Conservation (phyloP, 2,888 invertebrate species). For the Caenorhabditis angaria region DNA sequence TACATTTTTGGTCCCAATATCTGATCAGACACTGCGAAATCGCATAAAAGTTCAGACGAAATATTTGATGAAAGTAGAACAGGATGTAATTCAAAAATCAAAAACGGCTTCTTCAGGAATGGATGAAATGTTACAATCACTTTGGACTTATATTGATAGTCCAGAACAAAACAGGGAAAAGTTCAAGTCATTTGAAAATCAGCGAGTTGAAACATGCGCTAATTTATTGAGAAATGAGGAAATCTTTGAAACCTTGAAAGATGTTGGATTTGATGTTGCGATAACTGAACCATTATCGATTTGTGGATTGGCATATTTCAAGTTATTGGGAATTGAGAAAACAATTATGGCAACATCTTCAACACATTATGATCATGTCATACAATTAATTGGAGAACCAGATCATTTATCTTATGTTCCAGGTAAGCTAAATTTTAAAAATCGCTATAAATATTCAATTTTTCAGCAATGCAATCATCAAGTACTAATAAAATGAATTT, state of each 20-base stretch:
- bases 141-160: neutral
- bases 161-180: neutral
- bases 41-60: neutral
- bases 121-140: neutral
- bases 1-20: too few species aligned
- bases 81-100: neutral
- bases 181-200: neutral
- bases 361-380: neutral
- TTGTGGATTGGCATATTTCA: slow-evolving; percentile 12
- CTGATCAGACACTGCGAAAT: too few species aligned
- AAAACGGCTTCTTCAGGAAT: neutral
- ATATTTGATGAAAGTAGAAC: neutral
- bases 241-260: neutral
- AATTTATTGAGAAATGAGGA: neutral
- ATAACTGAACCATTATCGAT: slow-evolving; percentile 3
- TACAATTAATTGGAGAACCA: neutral
- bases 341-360: neutral
- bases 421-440: too few species aligned
- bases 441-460: too few species aligned
- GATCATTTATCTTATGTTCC: slow-evolving; percentile 4
- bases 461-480: too few species aligned
- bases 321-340: slow-evolving; percentile 4
- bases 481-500: too few species aligned
- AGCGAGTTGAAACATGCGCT: neutral
- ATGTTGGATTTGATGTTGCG: slow-evolving; percentile 6